Conservation (phyloP, 2,797 vertebrate genomes). For the Simalia tracyae region DNA sequence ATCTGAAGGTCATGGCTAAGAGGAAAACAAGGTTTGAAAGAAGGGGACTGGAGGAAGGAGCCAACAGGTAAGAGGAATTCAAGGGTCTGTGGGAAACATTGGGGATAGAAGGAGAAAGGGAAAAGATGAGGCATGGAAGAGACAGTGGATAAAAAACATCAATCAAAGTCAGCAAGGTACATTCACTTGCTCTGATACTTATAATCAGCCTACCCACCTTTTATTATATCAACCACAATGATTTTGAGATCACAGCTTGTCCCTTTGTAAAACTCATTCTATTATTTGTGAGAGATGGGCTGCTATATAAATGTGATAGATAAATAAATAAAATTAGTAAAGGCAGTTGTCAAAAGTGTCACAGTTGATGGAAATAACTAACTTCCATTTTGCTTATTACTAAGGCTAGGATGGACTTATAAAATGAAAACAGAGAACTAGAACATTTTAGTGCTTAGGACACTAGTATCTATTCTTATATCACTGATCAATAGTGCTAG, state of each 20-base stretch:
- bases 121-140: not conserved
- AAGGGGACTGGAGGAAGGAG: not conserved
- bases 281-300: too few relatives aligned
- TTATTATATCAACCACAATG: conserved; percentile 20
- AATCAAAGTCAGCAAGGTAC: too few relatives aligned
- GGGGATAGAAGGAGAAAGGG: not conserved
- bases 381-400: conserved; percentile 28
- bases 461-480: conserved; percentile 27
- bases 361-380: conserved; percentile 25
- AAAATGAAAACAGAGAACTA: conserved; percentile 33
- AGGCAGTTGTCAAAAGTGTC: conserved; percentile 11
- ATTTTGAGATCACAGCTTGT: conserved; percentile 32
- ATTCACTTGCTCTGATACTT: not conserved
- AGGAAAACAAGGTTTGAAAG: not conserved
- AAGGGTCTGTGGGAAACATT: not conserved
- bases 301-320: too few relatives aligned
- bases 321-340: not conserved
- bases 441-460: conserved; percentile 21
- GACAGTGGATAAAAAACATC: not conserved
- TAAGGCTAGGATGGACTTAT: conserved; percentile 17
- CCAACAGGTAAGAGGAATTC: not conserved
- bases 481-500: conserved; percentile 47
- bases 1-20: not conserved
- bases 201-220: conserved; percentile 9
- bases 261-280: conserved; percentile 7